phyloP scores from a whole-genome alignment of 2,888 invertebrate genomes.

The Furcula furcula region DNA sequence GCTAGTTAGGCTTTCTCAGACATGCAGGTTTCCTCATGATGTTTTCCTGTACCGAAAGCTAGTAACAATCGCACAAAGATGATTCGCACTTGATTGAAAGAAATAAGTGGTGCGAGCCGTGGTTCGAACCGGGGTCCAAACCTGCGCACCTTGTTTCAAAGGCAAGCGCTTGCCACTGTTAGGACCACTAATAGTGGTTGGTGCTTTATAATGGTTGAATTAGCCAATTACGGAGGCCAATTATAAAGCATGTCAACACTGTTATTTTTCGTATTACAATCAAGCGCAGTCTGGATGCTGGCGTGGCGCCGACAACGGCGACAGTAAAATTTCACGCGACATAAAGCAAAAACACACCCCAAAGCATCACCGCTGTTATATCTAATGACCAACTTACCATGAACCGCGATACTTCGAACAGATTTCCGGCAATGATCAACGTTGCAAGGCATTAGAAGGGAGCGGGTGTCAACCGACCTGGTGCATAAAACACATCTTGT shows the following conservation, averaged over 20 bases:
- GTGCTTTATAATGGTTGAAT: no score
- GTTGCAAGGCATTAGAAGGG: slow-evolving; percentile 8
- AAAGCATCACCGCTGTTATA: slow-evolving; percentile 66
- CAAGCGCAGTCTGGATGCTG: slow-evolving; percentile 15
- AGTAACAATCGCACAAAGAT: no score
- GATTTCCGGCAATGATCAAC: slow-evolving; percentile 11
- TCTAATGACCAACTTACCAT: slow-evolving; percentile 48
- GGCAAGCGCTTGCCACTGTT: no score
- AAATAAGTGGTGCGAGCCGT: no score
- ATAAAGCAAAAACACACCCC: slow-evolving; percentile 81
- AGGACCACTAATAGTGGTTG: no score
- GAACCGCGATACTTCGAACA: slow-evolving; percentile 36
- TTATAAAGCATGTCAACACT: neutral
- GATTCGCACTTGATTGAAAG: no score
- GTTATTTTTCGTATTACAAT: slow-evolving; percentile 6
- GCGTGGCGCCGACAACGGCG: slow-evolving; percentile 49
- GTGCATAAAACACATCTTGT: slow-evolving; percentile 67
- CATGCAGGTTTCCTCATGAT: no score
- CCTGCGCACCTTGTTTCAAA: no score
- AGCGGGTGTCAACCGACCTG: slow-evolving; percentile 35
- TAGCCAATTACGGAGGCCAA: neutral
- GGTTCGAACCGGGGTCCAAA: no score
- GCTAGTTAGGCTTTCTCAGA: no score
- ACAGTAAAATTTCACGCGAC: slow-evolving; percentile 79
- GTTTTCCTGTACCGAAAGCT: no score